These are phyloP conservation scores for Caerostris darwini DNA, from an alignment of 1,140 invertebrate species.

Conservation along the genomic window DNA sequence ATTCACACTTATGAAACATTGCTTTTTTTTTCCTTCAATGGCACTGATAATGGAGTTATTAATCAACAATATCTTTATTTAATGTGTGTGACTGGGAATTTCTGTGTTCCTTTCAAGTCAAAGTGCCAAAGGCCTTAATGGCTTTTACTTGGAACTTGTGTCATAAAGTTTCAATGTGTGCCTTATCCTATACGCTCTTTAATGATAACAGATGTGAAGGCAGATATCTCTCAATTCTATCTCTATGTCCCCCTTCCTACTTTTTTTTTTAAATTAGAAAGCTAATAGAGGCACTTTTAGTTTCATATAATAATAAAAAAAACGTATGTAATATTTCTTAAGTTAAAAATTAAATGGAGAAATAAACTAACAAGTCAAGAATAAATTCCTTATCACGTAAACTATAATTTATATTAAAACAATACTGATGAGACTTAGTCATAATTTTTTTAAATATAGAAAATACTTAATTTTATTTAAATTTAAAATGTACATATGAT, in stretches of 20 bases:
- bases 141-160: constrained; percentile 76
- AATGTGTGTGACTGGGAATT: constrained; percentile 64
- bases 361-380: no score
- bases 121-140: constrained; percentile 76
- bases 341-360: no score
- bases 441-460: no score
- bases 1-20: background rate
- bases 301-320: no score
- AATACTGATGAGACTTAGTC: no score
- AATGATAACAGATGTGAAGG: constrained; percentile 22
- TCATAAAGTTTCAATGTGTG: constrained; percentile 77
- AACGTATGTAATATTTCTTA: no score
- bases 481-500: no score
- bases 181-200: constrained; percentile 61
- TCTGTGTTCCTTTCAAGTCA: constrained; percentile 70
- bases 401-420: no score
- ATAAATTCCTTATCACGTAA: no score
- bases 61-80: background rate
- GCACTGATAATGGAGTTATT: background rate
- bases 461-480: no score
- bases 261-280: background rate
- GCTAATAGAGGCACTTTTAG: no score
- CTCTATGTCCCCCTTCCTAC: background rate
- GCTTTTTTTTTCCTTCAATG: background rate
- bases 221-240: constrained; percentile 5